These are phyloP conservation scores for Percina caprodes DNA, from an alignment of 2,113 vertebrate genomes.

Conservation along the genomic window DNA sequence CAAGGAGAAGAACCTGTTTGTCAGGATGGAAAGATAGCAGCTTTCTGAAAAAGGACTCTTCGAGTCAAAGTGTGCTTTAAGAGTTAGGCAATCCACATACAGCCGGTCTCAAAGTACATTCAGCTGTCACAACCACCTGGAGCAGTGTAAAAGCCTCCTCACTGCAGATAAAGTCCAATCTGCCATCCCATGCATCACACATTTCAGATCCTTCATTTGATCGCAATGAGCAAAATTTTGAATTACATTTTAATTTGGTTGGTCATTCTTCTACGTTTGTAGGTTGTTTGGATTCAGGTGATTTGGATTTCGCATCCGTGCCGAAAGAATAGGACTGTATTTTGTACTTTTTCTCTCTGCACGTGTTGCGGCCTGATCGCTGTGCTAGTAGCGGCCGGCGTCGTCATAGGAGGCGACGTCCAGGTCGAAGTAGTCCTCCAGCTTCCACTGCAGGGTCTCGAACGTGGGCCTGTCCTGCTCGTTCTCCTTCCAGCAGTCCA, in stretches of 20 bases:
- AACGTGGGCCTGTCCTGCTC: slow-evolving; percentile 87
- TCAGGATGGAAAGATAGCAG: neutral
- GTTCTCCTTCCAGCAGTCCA: slow-evolving; percentile 87
- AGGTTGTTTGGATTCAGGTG: slow-evolving; percentile 1
- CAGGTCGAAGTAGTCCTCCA: slow-evolving; percentile 88
- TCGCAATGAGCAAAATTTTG: neutral
- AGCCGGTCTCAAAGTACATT: slow-evolving; percentile 19
- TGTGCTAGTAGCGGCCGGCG: slow-evolving; percentile 59
- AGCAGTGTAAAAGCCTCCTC: neutral
- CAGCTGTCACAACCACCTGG: neutral
- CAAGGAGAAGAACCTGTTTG: slow-evolving; percentile 42
- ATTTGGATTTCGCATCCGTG: neutral
- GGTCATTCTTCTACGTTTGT: neutral
- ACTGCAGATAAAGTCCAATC: neutral
- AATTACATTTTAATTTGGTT: neutral
- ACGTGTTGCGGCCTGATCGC: rapidly evolving
- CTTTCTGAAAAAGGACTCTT: slow-evolving; percentile 7
- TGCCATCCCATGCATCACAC: neutral
- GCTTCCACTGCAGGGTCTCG: slow-evolving; percentile 85
- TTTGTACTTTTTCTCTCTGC: neutral
- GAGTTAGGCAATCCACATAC: neutral
- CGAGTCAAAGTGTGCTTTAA: neutral
- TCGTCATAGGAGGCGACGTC: slow-evolving; percentile 73
- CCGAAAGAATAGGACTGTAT: neutral
- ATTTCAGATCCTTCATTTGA: slow-evolving; percentile 21